phyloP scores from a whole-genome alignment of 2,888 invertebrate species.

The Trachelus troglodyta region DNA sequence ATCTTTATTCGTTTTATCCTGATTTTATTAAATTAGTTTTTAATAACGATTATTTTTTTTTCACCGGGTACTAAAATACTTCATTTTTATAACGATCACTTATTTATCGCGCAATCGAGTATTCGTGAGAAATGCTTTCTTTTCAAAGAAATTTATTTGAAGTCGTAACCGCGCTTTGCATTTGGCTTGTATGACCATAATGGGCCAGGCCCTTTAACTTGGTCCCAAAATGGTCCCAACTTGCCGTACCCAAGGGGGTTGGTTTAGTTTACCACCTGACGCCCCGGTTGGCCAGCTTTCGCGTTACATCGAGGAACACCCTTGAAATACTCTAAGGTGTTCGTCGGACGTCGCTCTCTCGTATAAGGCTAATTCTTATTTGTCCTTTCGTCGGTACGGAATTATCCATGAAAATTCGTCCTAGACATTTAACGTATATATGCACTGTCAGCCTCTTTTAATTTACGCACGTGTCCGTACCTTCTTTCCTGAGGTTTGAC shows the following conservation, averaged over 20 bases:
- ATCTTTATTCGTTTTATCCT: background rate
- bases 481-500: background rate
- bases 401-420: background rate
- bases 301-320: background rate
- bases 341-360: background rate
- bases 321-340: background rate
- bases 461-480: background rate
- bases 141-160: background rate
- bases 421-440: background rate
- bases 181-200: background rate
- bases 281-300: conserved; percentile 4
- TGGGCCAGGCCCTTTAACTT: background rate
- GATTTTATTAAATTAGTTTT: background rate
- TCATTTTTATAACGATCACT: background rate
- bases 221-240: background rate
- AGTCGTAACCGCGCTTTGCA: background rate
- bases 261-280: conserved; percentile 37
- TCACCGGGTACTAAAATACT: background rate
- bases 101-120: background rate
- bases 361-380: background rate
- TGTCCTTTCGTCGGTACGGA: background rate
- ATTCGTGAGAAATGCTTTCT: background rate
- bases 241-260: conserved; percentile 18
- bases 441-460: background rate
- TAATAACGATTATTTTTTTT: background rate